Base-by-base conservation (phyloP, 1,140 invertebrate species). In the Himalopsyche phryganea region DNA sequence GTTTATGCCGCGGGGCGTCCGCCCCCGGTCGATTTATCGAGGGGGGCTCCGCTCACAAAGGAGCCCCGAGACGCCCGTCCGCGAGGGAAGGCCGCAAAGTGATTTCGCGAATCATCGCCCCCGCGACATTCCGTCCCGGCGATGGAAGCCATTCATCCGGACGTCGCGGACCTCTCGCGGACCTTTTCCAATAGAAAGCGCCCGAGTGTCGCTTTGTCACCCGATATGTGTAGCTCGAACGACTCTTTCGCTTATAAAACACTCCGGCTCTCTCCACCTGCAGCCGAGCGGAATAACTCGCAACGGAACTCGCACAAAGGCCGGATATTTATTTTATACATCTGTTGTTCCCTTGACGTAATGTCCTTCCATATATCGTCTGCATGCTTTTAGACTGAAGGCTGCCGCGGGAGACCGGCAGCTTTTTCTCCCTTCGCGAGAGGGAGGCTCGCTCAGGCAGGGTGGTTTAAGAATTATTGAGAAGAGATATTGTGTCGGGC, bases 71-170 rank as follows among this genome's bases (percentile, higher is more conserved):
- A 28, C 23, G 23, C 23, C 9, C 23, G 23, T 28, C 23, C 23
- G 23, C 23, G 49, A 38, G 49, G 50, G 50, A 58, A 55, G 44
- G 47, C 51, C 53, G 53, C 55, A 55, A 58, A 58, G 58, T 65
- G 58, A 65, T 61, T 65, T 61, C 58, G 54, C 59, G 58, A 61
- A 65, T 60, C 58, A 65, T 61, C 54, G 58, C 62, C 58, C 58
- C 47, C 47, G 48, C 51, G 15, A 46, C 51, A 54, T 46, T 54
- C 51, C 46, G 51, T 54, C 51, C 40, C 35, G 41, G 10, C 38
- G 51, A 54, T 54, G 51, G 20, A 53, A 53, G 50, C 46, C 33
- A 59, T 53, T 53, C 57, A 47, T 48, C 38, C 17, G 42, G 28
- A 46, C 33, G 33, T 32, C 18, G 33, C 32, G 33, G 33, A 38